Evolutionary conservation across 2,797 vertebrate genomes (phyloP), one percentile per base, ranked within the genome.

Genomic region (Antennarius maculatus): DNA sequence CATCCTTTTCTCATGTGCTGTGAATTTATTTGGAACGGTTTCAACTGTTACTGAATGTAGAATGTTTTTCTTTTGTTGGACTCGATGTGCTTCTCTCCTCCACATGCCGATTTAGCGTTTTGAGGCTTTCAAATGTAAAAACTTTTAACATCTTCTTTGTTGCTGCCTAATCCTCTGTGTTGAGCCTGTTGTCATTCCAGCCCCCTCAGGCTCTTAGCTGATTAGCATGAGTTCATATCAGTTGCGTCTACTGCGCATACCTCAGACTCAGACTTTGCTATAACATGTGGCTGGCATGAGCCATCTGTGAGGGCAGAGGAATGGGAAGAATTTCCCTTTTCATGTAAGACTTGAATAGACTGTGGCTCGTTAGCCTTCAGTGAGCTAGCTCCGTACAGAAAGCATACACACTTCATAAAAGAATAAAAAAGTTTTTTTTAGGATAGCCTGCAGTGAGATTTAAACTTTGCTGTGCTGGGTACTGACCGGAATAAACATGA

Each of bases 311-410:
- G 54, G 72, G 69, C 66, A 28, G 46, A 49, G 84, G 90, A 91
- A 93, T 91, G 88, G 78, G 66, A 89, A 78, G 90, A 91, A 93
- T 88, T 86, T 84, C 81, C 71, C 37, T 71, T 82, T 61, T 78
- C 75, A 58, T 63, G 42, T 56, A 67, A 77, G 63, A 56, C 45
- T 66, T 71, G 79, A 86, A 81, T 76, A 75, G 76, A 68, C 67
- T 37, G 7, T 34, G 51, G 64, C 34, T 56, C 34, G 76, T 76
- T 69, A 74, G 46, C 50, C 23, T 46, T 50, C 15, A 17, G 23
- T 58, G 54, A 37, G 56, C 68, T 31, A 37, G 71, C 51, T 54
- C 18, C 52, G 42, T 62, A 48, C 37, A 80, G 55, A 74, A 85
- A 73, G 73, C 62, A 58, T 13, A 23, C 39, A n/a, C 54, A 27